These are phyloP conservation scores for Coregonus suidteri DNA, from an alignment of 2,797 vertebrate genomes.

Conservation along the genomic window DNA sequence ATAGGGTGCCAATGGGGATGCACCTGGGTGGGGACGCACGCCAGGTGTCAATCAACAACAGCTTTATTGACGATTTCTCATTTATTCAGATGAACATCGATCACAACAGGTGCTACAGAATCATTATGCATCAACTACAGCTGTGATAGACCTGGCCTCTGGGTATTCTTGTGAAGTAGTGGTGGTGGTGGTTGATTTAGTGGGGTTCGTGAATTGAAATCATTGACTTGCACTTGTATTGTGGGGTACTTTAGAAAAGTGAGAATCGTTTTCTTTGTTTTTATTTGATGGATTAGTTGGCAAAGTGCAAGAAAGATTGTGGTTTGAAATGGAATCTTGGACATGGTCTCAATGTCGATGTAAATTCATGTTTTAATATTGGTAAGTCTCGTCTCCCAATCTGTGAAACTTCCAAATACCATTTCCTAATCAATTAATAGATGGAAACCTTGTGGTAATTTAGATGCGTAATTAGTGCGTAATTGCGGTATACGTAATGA, in stretches of 20 bases:
- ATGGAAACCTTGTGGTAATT: conserved; percentile 22
- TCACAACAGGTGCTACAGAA: conserved; percentile 66
- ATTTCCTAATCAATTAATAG: conserved; percentile 28
- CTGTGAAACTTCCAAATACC: conserved; percentile 31
- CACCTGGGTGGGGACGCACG: neutral
- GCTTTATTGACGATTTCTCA: conserved; percentile 25
- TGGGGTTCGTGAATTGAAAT: conserved; percentile 35
- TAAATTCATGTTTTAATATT: conserved; percentile 43
- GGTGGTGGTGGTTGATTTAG: conserved; percentile 22
- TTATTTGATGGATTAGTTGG: neutral
- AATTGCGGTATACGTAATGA: neutral
- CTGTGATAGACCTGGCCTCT: conserved; percentile 22
- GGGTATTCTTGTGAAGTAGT: conserved; percentile 37
- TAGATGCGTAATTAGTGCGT: conserved; percentile 20
- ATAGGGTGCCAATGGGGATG: neutral
- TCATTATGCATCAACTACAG: conserved; percentile 32
- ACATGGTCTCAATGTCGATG: conserved; percentile 20
- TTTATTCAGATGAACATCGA: conserved; percentile 22
- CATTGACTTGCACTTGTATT: conserved; percentile 54
- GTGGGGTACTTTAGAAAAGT: conserved; percentile 35
- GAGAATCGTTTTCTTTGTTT: conserved; percentile 19
- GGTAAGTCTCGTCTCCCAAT: conserved; percentile 34
- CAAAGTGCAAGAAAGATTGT: conserved; percentile 53
- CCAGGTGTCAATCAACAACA: conserved; percentile 17
- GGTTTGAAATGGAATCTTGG: conserved; percentile 29